Evolutionary conservation across 2,888 invertebrate species (phyloP).

Genomic region (Euzophera pinguis): DNA sequence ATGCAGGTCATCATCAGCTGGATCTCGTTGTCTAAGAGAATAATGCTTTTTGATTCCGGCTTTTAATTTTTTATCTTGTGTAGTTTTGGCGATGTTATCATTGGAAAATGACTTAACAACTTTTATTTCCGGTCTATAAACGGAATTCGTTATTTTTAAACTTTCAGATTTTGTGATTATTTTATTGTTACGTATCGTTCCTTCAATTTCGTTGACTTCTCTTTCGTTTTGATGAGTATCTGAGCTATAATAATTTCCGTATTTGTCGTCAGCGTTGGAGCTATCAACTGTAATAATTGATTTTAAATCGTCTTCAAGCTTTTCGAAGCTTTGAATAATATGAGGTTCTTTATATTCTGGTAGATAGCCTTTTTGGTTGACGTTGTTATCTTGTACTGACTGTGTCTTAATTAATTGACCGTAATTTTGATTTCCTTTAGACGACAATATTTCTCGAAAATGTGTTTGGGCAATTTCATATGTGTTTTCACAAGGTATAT

Average conservation of each 20-base stretch:
- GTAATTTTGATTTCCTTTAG: conserved; percentile 56
- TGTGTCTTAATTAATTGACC: conserved; percentile 64
- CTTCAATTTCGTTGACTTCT: conserved; percentile 75
- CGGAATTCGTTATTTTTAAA: conserved; percentile 48
- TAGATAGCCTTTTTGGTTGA: conserved; percentile 40
- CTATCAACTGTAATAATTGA: conserved; percentile 70
- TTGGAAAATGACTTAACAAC: conserved; percentile 62
- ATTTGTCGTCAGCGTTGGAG: conserved; percentile 64
- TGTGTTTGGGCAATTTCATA: conserved; percentile 70
- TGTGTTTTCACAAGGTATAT: conserved; percentile 63
- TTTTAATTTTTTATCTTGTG: conserved; percentile 45
- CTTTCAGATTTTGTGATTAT: conserved; percentile 69
- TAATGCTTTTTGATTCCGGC: conserved; percentile 68
- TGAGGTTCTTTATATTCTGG: conserved; percentile 57
- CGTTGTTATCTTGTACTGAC: conserved; percentile 34
- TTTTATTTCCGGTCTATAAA: conserved; percentile 50
- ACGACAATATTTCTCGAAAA: conserved; percentile 60
- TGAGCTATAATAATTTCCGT: conserved; percentile 47
- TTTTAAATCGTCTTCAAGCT: conserved; percentile 71
- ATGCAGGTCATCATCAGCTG: conserved; percentile 53
- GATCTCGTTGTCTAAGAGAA: conserved; percentile 71
- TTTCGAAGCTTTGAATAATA: conserved; percentile 56
- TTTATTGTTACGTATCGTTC: conserved; percentile 72
- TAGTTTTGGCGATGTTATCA: conserved; percentile 53
- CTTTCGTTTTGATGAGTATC: conserved; percentile 74